phyloP scores from a whole-genome alignment of 2,113 vertebrate species.

The Sardina pilchardus region DNA sequence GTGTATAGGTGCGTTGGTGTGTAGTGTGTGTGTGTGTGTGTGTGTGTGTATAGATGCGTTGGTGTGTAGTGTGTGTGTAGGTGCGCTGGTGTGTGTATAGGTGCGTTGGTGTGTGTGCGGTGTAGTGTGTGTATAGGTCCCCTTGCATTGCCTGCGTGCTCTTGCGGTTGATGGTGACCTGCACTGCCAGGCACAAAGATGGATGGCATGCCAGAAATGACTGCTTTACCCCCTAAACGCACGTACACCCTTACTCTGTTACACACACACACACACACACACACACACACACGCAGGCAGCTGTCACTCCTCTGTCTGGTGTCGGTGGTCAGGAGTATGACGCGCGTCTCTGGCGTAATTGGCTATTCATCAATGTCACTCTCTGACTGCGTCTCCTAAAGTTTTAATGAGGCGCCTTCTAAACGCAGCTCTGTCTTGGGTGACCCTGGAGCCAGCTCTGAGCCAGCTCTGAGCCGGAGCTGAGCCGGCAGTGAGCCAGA shows the following conservation, averaged over 20 bases:
- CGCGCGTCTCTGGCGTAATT: conserved; percentile 63
- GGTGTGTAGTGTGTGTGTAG: background rate
- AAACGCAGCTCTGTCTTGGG: too few relatives aligned
- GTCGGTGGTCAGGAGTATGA: conserved; percentile 54
- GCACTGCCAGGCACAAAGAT: conserved; percentile 68
- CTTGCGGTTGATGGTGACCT: conserved; percentile 31
- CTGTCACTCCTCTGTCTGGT: background rate
- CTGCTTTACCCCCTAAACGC: conserved; percentile 32
- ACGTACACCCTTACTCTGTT: background rate
- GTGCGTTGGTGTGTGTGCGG: background rate
- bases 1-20: too few relatives aligned
- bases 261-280: conserved; percentile 4
- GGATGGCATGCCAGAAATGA: conserved; percentile 65
- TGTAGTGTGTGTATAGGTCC: background rate
- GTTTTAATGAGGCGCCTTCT: conserved; percentile 46
- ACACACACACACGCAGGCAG: conserved; percentile 6
- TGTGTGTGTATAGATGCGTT: too few relatives aligned
- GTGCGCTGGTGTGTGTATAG: background rate
- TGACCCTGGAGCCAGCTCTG: background rate
- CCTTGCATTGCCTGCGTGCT: background rate
- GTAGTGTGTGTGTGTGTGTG: too few relatives aligned
- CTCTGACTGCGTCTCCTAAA: conserved; percentile 46
- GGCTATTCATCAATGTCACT: conserved; percentile 71
- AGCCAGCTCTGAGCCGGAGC: background rate
- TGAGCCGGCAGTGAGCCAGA: background rate